Conservation (phyloP, 2,797 vertebrate species). For the Steatocranus sp. region DNA sequence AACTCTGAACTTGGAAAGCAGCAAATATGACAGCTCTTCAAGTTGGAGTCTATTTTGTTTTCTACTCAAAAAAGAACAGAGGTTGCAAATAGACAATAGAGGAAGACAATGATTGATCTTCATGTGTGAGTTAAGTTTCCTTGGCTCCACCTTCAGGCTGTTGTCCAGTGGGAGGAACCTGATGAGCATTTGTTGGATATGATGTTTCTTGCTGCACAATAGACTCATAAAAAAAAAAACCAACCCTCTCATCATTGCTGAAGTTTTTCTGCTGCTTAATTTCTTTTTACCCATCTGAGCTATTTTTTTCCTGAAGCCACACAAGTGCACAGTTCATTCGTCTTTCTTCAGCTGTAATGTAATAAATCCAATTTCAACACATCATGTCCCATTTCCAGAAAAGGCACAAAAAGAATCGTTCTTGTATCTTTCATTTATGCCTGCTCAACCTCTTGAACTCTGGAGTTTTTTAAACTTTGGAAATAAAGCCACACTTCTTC, state of each 20-base stretch:
- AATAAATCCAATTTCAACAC: neutral
- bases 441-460: neutral
- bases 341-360: neutral
- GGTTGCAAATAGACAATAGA: neutral
- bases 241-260: neutral
- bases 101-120: neutral
- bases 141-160: neutral
- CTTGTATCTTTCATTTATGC: neutral
- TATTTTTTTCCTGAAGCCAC: neutral
- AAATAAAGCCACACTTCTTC: neutral
- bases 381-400: neutral
- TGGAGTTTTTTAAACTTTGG: neutral
- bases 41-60: neutral
- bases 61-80: neutral
- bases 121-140: neutral
- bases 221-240: rapidly evolving
- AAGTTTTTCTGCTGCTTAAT: neutral
- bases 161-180: neutral
- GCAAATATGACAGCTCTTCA: neutral
- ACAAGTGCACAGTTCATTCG: neutral
- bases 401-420: neutral
- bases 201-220: neutral
- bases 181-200: neutral
- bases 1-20: neutral
- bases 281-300: neutral